Evolutionary conservation across 2,888 invertebrate genomes (phyloP).

Genomic region (Polymixis flavicincta): DNA sequence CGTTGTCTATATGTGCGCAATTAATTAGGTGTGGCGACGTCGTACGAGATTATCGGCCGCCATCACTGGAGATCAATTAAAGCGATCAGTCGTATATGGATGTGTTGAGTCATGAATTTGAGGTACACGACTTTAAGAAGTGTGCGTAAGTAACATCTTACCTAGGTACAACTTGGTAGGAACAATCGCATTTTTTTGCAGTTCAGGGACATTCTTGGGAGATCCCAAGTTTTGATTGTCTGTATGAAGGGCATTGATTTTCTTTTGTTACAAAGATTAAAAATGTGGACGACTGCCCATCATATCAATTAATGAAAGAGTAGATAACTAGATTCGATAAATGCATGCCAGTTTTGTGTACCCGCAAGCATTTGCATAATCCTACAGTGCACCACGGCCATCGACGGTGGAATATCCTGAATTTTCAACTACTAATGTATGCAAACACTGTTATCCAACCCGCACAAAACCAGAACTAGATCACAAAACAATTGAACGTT

Average conservation of each 20-base stretch:
- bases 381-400: neutral
- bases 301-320: neutral
- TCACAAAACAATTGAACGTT: constrained; percentile 31
- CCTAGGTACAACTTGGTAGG: neutral
- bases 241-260: neutral
- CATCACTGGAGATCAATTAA: constrained; percentile 45
- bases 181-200: neutral
- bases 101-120: neutral
- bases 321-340: neutral
- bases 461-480: constrained; percentile 3
- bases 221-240: neutral
- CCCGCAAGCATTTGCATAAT: constrained; percentile 1
- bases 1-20: constrained; percentile 21
- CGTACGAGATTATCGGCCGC: constrained; percentile 14
- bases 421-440: constrained; percentile 8
- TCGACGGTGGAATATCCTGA: neutral
- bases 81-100: constrained; percentile 7
- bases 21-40: constrained; percentile 45
- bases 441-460: neutral
- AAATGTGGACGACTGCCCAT: neutral
- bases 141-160: neutral
- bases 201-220: neutral
- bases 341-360: neutral
- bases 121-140: neutral
- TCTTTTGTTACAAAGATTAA: neutral